Evolutionary conservation across 2,797 vertebrate species (phyloP).

Genomic region (Chiloscyllium punctatum): DNA sequence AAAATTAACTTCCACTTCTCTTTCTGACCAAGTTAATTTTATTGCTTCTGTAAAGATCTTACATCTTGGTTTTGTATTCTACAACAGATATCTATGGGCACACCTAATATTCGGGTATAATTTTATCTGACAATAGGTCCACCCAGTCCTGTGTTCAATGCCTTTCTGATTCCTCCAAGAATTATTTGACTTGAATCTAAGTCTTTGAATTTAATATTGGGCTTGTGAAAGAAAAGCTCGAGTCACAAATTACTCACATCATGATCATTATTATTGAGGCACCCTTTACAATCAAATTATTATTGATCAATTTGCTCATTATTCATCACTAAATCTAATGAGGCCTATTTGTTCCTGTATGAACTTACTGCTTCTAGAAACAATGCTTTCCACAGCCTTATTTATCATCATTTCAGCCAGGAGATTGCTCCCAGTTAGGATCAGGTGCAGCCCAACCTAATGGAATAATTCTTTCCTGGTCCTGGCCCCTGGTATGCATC

Average conservation of each 20-base stretch:
- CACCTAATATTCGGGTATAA: not conserved
- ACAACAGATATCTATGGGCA: not conserved
- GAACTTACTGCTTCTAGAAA: not conserved
- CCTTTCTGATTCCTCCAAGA: not conserved
- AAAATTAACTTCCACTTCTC: not conserved
- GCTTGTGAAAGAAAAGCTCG: too few species aligned
- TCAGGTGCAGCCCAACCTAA: not conserved
- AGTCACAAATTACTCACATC: not conserved
- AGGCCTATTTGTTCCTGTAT: not conserved
- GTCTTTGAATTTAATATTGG: too few species aligned
- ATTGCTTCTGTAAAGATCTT: not conserved
- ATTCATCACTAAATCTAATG: not conserved
- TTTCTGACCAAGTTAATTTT: not conserved
- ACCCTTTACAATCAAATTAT: not conserved
- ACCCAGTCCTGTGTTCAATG: not conserved
- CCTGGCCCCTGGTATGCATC: not conserved
- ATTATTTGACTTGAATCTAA: too few species aligned
- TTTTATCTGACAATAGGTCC: not conserved
- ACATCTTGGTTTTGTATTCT: not conserved
- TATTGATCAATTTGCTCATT: not conserved
- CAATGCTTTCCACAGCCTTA: not conserved
- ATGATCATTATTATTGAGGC: not conserved
- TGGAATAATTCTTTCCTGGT: not conserved
- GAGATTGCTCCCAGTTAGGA: not conserved
- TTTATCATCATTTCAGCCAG: not conserved